Evolutionary conservation across 1,140 invertebrate genomes (phyloP).

Genomic region (Bombus waltoni): DNA sequence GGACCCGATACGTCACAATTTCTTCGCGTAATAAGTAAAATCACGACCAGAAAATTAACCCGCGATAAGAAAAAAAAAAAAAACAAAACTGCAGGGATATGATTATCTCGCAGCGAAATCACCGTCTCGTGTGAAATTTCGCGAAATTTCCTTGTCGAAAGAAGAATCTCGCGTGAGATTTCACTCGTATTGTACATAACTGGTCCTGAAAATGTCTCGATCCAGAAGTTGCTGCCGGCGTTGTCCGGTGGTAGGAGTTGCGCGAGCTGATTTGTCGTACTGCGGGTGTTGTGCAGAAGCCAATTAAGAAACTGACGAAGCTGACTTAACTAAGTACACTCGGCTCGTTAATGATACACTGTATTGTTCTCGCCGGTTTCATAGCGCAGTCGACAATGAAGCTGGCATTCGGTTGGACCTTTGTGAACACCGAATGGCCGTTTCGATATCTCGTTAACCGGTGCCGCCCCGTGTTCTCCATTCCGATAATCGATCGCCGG

Average conservation of each 20-base stretch:
- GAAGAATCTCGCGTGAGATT: too few species aligned
- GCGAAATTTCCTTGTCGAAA: too few species aligned
- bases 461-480: neutral
- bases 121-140: too few species aligned
- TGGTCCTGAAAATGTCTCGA: neutral
- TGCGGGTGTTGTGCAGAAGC: conserved; percentile 31
- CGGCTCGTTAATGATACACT: conserved; percentile 59
- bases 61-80: too few species aligned
- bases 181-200: neutral
- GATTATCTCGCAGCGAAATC: too few species aligned
- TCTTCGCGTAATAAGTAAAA: too few species aligned
- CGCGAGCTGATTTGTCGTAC: conserved; percentile 21
- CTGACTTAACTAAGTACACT: conserved; percentile 52
- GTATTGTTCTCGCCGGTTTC: conserved; percentile 39
- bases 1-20: too few species aligned
- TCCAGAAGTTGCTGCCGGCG: too few species aligned
- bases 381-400: conserved; percentile 30
- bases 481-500: conserved; percentile 39
- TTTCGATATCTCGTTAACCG: conserved; percentile 57
- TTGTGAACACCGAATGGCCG: conserved; percentile 16
- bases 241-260: neutral
- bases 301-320: conserved; percentile 68
- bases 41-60: too few species aligned
- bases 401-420: conserved; percentile 26
- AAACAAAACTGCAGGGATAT: too few species aligned